These are phyloP conservation scores for Notarius lentiginosus DNA, from an alignment of 2,113 vertebrate species.

Conservation along the genomic window DNA sequence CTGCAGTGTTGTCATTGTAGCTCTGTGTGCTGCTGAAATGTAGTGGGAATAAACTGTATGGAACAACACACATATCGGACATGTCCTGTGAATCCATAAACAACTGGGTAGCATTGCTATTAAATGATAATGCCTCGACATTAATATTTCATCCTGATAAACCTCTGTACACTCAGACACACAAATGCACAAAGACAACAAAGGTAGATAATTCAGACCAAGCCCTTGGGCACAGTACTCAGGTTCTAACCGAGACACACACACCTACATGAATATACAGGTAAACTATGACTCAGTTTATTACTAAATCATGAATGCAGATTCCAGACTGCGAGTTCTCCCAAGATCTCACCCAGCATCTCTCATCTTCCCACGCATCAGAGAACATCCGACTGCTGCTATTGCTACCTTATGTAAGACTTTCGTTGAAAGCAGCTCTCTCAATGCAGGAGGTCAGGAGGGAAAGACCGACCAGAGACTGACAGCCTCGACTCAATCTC, in stretches of 20 bases:
- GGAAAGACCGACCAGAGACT: neutral
- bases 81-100: constrained; percentile 7
- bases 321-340: constrained; percentile 44
- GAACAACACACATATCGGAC: neutral
- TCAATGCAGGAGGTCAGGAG: neutral
- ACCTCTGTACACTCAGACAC: neutral
- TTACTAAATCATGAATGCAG: constrained; percentile 33
- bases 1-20: neutral
- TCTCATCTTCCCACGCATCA: constrained; percentile 32
- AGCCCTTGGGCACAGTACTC: neutral
- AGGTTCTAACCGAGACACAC: neutral
- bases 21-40: neutral
- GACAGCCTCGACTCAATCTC: constrained; percentile 10
- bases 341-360: constrained; percentile 32
- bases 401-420: constrained; percentile 40
- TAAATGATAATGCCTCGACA: neutral
- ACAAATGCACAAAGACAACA: neutral
- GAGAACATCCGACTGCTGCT: constrained; percentile 32
- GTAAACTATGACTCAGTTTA: constrained; percentile 40
- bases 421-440: constrained; percentile 33
- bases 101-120: constrained; percentile 6
- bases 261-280: constrained; percentile 14
- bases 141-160: neutral
- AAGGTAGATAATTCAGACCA: neutral
- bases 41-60: constrained; percentile 9